Evolutionary conservation across 2,888 invertebrate species (phyloP).

Genomic region (Diadegma fenestrale): DNA sequence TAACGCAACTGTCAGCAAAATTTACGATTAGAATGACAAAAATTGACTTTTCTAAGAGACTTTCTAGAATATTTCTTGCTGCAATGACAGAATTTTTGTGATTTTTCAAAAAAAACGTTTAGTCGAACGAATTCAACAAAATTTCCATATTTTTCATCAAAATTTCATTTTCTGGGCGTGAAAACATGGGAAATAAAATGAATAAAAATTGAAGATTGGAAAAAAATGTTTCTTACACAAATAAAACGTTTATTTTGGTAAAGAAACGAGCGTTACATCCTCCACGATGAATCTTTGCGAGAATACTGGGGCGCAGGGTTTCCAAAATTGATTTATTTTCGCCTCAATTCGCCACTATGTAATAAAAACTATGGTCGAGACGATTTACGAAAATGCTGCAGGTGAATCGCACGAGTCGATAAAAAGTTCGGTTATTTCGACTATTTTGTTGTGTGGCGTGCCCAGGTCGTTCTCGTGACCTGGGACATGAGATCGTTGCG

Average conservation of each 20-base stretch:
- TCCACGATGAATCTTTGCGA: constrained; percentile 48
- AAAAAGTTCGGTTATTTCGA: constrained; percentile 28
- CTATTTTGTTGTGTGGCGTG: constrained; percentile 94
- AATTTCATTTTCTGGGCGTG: no score
- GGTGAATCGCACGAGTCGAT: neutral
- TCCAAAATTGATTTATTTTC: constrained; percentile 20
- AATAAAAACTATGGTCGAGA: constrained; percentile 15
- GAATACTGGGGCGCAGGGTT: constrained; percentile 55
- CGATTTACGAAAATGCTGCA: neutral
- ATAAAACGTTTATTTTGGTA: constrained; percentile 69
- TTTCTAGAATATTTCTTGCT: no score
- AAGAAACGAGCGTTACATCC: constrained; percentile 58
- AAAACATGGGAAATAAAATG: neutral
- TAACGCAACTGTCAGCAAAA: no score
- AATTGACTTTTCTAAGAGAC: no score
- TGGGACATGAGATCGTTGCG: constrained; percentile 94
- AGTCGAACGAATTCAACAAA: no score
- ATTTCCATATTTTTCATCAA: no score
- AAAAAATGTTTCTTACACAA: constrained; percentile 65
- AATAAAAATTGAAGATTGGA: neutral
- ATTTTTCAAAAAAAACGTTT: no score
- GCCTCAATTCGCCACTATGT: no score
- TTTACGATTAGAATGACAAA: no score
- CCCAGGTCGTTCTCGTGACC: constrained; percentile 93
- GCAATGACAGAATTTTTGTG: no score